phyloP scores from a whole-genome alignment of 2,797 vertebrate genomes.

The Halcyon chelicuti region DNA sequence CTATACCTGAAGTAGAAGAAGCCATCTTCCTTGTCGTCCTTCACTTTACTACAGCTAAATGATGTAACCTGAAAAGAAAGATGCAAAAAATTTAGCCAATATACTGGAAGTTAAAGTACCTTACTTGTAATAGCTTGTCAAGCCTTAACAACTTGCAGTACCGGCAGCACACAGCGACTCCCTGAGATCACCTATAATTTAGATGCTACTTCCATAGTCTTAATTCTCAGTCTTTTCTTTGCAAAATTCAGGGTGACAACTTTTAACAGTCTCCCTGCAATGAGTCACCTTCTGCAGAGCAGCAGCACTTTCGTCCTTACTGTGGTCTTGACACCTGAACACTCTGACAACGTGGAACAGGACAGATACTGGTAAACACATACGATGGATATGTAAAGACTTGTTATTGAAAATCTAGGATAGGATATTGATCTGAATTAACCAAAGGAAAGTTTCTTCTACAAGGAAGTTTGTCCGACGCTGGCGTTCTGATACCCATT shows the following conservation, averaged over 20 bases:
- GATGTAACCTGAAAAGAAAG: conserved; percentile 76
- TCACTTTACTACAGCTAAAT: conserved; percentile 87
- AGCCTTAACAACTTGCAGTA: neutral
- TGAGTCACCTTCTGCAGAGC: neutral
- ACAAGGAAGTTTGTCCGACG: neutral
- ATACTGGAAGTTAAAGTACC: neutral
- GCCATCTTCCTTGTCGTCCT: conserved; percentile 83
- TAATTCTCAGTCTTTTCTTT: neutral
- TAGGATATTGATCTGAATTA: neutral
- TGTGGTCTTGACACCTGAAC: neutral
- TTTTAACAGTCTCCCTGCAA: neutral
- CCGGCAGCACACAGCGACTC: neutral
- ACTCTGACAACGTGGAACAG: neutral
- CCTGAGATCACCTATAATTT: neutral
- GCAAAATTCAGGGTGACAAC: neutral
- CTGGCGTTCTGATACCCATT: neutral
- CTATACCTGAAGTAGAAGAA: conserved; percentile 91
- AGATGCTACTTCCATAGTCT: neutral
- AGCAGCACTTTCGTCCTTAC: neutral
- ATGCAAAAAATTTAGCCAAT: neutral
- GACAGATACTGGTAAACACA: neutral
- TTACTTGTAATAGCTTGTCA: neutral
- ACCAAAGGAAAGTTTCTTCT: neutral
- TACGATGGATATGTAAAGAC: neutral
- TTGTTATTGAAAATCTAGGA: neutral